Percentiles rank a stretch among this genome's conserved stretches.
Conservation (phyloP, 2,113 vertebrate species). For the Limanda limanda region DNA sequence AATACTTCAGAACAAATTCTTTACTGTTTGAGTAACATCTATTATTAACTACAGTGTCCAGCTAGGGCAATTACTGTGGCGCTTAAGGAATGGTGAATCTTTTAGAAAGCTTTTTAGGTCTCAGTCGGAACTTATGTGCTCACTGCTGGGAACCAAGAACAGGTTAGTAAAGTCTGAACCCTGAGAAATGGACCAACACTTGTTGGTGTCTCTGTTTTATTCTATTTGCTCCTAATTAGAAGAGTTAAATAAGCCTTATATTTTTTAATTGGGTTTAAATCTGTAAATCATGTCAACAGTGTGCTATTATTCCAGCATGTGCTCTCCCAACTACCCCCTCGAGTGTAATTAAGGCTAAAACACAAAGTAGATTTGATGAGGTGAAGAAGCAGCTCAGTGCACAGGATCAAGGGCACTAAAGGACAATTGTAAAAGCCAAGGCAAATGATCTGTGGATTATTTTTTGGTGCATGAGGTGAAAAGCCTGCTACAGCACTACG, state of each 20-base stretch:
- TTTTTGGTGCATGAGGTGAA: background rate
- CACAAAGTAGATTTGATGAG: background rate
- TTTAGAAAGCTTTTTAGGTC: too few species aligned
- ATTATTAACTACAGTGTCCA: background rate
- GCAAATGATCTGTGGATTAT: background rate
- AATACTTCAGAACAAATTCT: background rate
- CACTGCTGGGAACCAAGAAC: too few species aligned
- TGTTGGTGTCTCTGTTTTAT: too few species aligned
- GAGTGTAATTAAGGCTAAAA: background rate
- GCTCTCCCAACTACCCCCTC: too few species aligned
- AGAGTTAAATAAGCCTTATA: background rate
- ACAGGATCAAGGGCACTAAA: background rate
- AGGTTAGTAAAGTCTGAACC: too few species aligned
- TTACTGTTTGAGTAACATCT: background rate
- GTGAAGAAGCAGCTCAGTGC: background rate
- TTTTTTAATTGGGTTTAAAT: background rate
- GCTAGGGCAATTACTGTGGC: background rate
- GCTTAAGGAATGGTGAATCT: background rate
- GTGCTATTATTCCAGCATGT: too few species aligned
- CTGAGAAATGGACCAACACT: too few species aligned
- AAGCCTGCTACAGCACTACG: background rate
- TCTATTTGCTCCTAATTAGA: background rate
- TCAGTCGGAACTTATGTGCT: too few species aligned
- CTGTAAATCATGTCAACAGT: background rate
- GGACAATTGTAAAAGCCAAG: background rate